A percentile compares a stretch with the other conserved stretches of the same genome.
These are phyloP conservation scores for Bicyclus anynana DNA, from an alignment of 1,140 invertebrate genomes.

Conservation along the genomic window DNA sequence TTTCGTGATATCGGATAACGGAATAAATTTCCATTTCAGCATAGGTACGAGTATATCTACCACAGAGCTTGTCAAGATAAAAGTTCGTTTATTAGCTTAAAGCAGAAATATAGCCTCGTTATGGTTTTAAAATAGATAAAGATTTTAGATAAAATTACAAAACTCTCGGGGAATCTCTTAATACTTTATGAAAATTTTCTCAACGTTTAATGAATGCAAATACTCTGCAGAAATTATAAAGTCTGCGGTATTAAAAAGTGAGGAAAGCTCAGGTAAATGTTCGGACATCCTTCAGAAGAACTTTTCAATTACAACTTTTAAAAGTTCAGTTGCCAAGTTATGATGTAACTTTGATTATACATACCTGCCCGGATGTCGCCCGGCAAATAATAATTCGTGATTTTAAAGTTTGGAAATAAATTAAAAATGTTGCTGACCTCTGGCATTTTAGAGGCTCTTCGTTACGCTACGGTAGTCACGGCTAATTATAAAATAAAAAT, in stretches of 20 bases:
- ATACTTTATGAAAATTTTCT: not conserved
- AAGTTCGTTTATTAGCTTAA: too few relatives aligned
- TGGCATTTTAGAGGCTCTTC: not conserved
- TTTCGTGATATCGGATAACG: too few relatives aligned
- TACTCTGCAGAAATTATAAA: not conserved
- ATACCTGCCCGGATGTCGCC: not conserved
- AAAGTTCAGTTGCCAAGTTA: not conserved
- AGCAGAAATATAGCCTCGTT: too few relatives aligned
- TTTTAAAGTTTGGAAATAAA: not conserved
- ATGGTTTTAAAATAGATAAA: too few relatives aligned
- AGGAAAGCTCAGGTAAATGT: not conserved
- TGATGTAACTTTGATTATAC: not conserved
- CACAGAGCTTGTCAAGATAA: too few relatives aligned
- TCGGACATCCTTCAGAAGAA: not conserved
- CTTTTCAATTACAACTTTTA: not conserved
- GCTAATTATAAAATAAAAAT: too few relatives aligned
- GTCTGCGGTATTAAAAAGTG: not conserved
- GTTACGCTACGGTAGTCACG: too few relatives aligned
- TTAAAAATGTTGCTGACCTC: not conserved
- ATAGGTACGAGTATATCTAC: too few relatives aligned
- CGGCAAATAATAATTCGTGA: not conserved
- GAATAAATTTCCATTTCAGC: too few relatives aligned
- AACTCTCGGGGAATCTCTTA: not conserved
- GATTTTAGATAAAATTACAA: not conserved
- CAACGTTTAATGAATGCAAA: not conserved